Evolutionary conservation across 2,113 vertebrate genomes (phyloP).

Genomic region (Thamnophis sirtalis): DNA sequence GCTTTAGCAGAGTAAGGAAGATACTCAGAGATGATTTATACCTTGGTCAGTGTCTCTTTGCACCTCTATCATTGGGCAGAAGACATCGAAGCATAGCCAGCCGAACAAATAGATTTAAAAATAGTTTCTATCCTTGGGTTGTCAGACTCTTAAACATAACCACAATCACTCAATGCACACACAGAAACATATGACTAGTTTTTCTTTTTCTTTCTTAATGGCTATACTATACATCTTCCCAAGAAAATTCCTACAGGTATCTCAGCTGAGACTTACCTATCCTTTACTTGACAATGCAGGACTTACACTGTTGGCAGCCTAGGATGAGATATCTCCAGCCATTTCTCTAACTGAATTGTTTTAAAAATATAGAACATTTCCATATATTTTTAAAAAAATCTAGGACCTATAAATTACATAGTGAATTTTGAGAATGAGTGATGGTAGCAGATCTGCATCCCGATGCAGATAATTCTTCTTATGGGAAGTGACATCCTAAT

Average conservation of each 20-base stretch:
- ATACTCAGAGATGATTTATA: too few species aligned
- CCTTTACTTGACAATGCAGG: neutral
- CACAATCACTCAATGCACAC: too few species aligned
- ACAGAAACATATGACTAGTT: too few species aligned
- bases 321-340: neutral
- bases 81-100: too few species aligned
- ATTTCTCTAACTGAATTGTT: neutral
- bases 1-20: too few species aligned
- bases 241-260: neutral
- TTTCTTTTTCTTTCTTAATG: too few species aligned
- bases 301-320: neutral
- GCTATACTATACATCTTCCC: neutral
- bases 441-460: neutral
- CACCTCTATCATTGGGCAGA: too few species aligned
- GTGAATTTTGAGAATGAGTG: neutral
- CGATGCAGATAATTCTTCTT: neutral
- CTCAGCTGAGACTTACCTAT: neutral
- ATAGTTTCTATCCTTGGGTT: too few species aligned
- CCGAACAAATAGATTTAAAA: too few species aligned
- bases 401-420: neutral
- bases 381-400: neutral
- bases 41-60: too few species aligned
- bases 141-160: too few species aligned
- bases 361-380: neutral
- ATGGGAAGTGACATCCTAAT: neutral